These are phyloP conservation scores for Aptenodytes patagonicus DNA, from an alignment of 2,113 vertebrate genomes.

Conservation along the genomic window DNA sequence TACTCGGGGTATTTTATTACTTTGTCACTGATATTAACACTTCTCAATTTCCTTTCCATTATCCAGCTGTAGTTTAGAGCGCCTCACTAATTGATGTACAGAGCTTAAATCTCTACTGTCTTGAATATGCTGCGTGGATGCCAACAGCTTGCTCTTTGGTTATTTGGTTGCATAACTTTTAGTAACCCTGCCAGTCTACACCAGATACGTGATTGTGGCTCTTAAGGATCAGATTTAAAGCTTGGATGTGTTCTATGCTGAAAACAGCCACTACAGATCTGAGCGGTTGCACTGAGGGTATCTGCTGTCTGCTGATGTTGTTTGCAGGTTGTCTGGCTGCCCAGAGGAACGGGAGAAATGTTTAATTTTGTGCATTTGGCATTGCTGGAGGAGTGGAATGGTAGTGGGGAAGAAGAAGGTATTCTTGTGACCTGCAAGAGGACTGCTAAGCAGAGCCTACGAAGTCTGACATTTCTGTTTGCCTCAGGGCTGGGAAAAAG, in stretches of 20 bases:
- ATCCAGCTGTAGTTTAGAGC: neutral
- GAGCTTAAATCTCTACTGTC: neutral
- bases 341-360: neutral
- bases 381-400: neutral
- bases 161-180: neutral
- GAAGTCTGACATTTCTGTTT: neutral
- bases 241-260: neutral
- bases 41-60: neutral
- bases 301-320: neutral
- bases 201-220: neutral
- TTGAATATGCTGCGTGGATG: neutral
- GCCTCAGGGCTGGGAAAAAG: neutral
- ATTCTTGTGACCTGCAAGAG: neutral
- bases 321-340: neutral
- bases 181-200: neutral
- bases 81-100: neutral
- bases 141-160: neutral
- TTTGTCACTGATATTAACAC: neutral
- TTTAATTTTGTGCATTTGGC: neutral
- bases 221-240: neutral
- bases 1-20: neutral
- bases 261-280: neutral
- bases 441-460: neutral
- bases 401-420: neutral
- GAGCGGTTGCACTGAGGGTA: neutral